Evolutionary conservation across 2,888 invertebrate genomes (phyloP).

Genomic region (Polymixis flavicincta): DNA sequence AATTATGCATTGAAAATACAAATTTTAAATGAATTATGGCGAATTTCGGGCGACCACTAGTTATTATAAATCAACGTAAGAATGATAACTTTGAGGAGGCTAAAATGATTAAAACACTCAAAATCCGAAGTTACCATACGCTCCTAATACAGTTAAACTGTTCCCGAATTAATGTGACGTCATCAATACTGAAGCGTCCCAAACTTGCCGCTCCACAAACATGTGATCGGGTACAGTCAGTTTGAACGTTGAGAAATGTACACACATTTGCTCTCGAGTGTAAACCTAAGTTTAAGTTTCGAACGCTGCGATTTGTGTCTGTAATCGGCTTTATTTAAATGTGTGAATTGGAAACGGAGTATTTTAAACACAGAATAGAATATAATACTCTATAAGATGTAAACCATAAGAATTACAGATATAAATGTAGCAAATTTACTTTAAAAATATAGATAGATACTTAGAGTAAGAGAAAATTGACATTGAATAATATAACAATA

Average conservation of each 20-base stretch:
- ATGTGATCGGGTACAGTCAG: conserved; percentile 41
- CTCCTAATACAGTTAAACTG: conserved; percentile 10
- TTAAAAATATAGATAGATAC: too few relatives aligned
- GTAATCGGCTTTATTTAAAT: conserved; percentile 8
- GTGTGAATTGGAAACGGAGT: not conserved
- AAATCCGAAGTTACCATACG: not conserved
- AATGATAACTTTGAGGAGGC: not conserved
- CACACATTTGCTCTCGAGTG: conserved; percentile 39
- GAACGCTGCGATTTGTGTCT: conserved; percentile 32
- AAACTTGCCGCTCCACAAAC: conserved; percentile 39
- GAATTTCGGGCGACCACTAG: too few relatives aligned
- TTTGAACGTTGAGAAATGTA: conserved; percentile 48
- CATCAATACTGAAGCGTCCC: conserved; percentile 45
- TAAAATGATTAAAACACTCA: too few relatives aligned
- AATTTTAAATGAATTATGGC: too few relatives aligned
- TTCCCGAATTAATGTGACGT: conserved; percentile 28
- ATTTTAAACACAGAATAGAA: not conserved
- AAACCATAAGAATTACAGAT: too few relatives aligned
- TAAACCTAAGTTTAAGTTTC: conserved; percentile 28
- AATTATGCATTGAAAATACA: too few relatives aligned
- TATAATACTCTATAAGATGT: not conserved
- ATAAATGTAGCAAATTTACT: too few relatives aligned
- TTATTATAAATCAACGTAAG: too few relatives aligned
- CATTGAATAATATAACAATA: too few relatives aligned
- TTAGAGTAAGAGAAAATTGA: too few relatives aligned